Conservation (phyloP, 35 echinoderm and acorn worm species). For the Apostichopus parvimensis region DNA sequence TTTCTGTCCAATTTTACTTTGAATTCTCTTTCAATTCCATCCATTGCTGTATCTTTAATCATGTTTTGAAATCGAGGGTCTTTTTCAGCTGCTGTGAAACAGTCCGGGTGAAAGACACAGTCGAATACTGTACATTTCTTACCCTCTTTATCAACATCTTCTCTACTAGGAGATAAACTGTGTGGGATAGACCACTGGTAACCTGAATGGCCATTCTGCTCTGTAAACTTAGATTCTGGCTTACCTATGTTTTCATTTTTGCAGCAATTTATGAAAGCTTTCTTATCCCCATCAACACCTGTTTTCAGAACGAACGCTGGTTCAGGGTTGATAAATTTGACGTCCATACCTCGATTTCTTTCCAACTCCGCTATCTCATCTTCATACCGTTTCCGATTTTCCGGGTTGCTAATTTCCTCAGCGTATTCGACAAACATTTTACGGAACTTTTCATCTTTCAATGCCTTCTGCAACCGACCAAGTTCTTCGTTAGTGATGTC, state of each 20-base stretch:
- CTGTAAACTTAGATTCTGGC: constrained; percentile 45
- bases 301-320: constrained; percentile 98
- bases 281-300: constrained; percentile 87
- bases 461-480: constrained; percentile 74
- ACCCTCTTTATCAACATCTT: constrained; percentile 82
- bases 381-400: constrained; percentile 96
- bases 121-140: constrained; percentile 88
- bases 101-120: constrained; percentile 87
- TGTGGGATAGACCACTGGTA: constrained; percentile 89
- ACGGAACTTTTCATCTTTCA: constrained; percentile 96
- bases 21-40: constrained; percentile 91
- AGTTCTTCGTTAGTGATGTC: constrained; percentile 89
- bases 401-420: constrained; percentile 91
- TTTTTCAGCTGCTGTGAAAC: constrained; percentile 67
- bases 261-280: constrained; percentile 91
- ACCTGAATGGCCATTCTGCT: constrained; percentile 54
- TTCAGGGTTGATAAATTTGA: constrained; percentile 82
- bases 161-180: constrained; percentile 83
- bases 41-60: constrained; percentile 77
- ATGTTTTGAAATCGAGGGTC: constrained; percentile 72
- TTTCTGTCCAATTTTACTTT: constrained; percentile 78
- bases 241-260: constrained; percentile 81
- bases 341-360: constrained; percentile 90
- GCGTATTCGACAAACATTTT: constrained; percentile 97
- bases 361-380: constrained; percentile 93